Evolutionary conservation across 2,888 invertebrate genomes (phyloP), one percentile per base, ranked within the genome.

Genomic region (Drosophila subsilvestris): DNA sequence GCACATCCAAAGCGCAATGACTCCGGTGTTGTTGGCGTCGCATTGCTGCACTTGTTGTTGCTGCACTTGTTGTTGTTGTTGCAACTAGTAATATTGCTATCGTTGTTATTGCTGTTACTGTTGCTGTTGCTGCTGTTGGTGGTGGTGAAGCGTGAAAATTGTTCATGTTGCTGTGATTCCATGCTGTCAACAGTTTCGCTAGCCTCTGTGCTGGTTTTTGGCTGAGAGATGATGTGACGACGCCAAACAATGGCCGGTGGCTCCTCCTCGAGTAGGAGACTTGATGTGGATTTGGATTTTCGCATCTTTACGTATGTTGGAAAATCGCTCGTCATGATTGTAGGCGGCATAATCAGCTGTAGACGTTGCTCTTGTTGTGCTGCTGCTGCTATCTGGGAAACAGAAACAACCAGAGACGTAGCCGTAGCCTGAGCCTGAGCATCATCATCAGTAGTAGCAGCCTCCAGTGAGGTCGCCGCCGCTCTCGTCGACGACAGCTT

Each of bases 1-100:
- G 95, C 94, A 92, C 97, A 97, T 66, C 97, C 97, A 44, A 90
- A 90, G 47, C 89, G 85, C 69, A 87, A 66, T 67, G 86, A 78
- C 55, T 83, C 84, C 56, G 83, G 71, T 50, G 88, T 83, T 20
- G 66, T 70, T 47, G 81, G 63, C 44, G 56, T 20, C 17, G 48
- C 45, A 44, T 20, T 48, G 58, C 17, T 59, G 56, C 32, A 32
- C 32, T 43, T 60, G 58, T 58, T 61, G 59, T n/a, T 62, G 47
- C 43, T n/a, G n/a, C n/a, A n/a, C n/a, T n/a, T n/a, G n/a, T n/a
- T n/a, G n/a, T 20, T 20, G 20, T 20, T 22, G 25, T 25, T 25
- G 25, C 25, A 25, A 25, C 25, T 25, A 25, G 25, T 25, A 37
- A 37, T 25, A 25, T 25, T 25, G 25, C 37, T n/a, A 42, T 43